phyloP scores from a whole-genome alignment of 2,113 vertebrate species.

The Amazona vittata region DNA sequence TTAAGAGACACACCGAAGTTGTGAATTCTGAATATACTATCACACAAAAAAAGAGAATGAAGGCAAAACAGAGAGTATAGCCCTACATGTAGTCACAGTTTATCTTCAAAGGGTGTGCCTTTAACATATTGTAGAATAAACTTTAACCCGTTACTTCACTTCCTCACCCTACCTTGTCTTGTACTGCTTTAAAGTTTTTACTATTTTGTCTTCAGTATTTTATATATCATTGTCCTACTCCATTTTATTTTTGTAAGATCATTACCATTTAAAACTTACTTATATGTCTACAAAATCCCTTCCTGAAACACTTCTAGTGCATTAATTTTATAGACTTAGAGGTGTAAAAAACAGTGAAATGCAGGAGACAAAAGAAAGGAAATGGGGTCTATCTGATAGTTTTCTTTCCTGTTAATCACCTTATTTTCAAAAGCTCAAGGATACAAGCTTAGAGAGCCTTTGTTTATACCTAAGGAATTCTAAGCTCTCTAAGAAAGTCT shows the following conservation, averaged over 20 bases:
- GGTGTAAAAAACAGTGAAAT: accelerated
- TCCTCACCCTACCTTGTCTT: neutral
- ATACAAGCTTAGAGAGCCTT: neutral
- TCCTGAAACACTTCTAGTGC: neutral
- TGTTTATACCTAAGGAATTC: neutral
- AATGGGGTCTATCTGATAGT: neutral
- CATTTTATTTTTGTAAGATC: neutral
- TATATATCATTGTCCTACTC: accelerated
- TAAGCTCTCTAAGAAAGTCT: neutral
- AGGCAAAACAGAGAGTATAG: neutral
- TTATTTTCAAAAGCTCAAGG: neutral
- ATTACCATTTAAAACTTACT: neutral
- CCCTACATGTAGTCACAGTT: neutral
- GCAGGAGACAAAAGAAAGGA: neutral
- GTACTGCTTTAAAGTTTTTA: neutral
- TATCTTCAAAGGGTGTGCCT: neutral
- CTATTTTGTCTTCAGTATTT: neutral
- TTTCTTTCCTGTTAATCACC: neutral
- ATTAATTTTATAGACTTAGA: neutral
- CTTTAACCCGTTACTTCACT: neutral
- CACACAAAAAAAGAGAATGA: neutral
- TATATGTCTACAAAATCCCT: neutral
- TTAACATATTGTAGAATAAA: neutral
- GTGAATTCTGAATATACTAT: neutral
- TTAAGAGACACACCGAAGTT: neutral